These are phyloP conservation scores for Melangyna quadrimaculata DNA, from an alignment of 2,888 invertebrate species.

Conservation along the genomic window DNA sequence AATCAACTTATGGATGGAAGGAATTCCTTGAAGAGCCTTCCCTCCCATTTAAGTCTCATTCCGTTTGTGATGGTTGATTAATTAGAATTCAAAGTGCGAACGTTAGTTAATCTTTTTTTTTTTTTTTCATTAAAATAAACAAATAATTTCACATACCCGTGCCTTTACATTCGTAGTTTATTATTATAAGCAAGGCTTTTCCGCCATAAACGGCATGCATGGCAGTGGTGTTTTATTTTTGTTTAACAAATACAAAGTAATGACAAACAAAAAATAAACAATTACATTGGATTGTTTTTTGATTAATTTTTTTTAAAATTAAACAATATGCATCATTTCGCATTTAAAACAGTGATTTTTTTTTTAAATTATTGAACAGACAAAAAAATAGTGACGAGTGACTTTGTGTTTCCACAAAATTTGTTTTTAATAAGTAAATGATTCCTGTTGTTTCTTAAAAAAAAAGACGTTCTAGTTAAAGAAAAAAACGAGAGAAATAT, in stretches of 20 bases:
- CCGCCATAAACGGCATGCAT: conserved; percentile 37
- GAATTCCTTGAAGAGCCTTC: conserved; percentile 40
- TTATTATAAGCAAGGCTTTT: conserved; percentile 56
- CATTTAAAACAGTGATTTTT: not conserved
- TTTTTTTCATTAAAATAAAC: conserved; percentile 4
- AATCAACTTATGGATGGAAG: conserved; percentile 44
- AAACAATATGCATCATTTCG: not conserved
- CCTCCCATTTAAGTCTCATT: conserved; percentile 17
- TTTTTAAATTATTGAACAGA: not conserved
- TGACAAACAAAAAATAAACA: not conserved
- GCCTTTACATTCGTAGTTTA: not conserved
- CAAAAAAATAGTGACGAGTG: not conserved
- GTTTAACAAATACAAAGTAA: not conserved
- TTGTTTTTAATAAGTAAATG: too few relatives aligned
- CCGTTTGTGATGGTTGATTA: conserved; percentile 7
- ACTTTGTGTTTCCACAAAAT: not conserved
- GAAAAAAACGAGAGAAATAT: not conserved
- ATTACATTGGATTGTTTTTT: not conserved
- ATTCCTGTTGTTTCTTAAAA: too few relatives aligned
- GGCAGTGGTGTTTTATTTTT: not conserved
- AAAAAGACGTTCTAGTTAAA: not conserved
- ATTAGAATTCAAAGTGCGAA: conserved; percentile 64
- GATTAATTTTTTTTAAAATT: not conserved
- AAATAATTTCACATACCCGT: conserved; percentile 32
- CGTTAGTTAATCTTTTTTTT: not conserved